Conservation (phyloP, 2,888 invertebrate species). For the Erebia aethiops region DNA sequence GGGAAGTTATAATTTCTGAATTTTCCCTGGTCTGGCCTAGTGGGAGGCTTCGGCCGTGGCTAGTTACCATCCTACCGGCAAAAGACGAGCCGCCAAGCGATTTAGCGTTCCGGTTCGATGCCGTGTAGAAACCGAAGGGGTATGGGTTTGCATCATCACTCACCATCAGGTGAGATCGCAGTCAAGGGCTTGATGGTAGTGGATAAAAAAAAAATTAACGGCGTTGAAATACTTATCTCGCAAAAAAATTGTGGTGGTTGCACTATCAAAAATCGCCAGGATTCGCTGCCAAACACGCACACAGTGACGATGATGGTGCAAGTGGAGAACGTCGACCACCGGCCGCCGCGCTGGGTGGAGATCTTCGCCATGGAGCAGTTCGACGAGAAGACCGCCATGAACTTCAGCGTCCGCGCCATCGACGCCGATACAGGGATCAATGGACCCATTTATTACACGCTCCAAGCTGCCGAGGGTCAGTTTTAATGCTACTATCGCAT, state of each 20-base stretch:
- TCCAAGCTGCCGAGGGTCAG: slow-evolving; percentile 69
- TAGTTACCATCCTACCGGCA: too few relatives aligned
- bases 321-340: slow-evolving; percentile 83
- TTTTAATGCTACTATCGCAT: neutral
- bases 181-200: too few relatives aligned
- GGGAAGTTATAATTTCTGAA: too few relatives aligned
- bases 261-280: slow-evolving; percentile 54
- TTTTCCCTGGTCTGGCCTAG: too few relatives aligned
- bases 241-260: neutral
- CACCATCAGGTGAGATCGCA: too few relatives aligned
- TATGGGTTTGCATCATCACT: too few relatives aligned
- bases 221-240: too few relatives aligned
- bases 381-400: slow-evolving; percentile 74
- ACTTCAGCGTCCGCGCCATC: slow-evolving; percentile 78
- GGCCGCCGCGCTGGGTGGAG: slow-evolving; percentile 83
- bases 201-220: too few relatives aligned
- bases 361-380: slow-evolving; percentile 82
- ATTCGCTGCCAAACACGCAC: slow-evolving; percentile 67
- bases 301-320: slow-evolving; percentile 77
- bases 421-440: slow-evolving; percentile 85
- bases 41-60: too few relatives aligned
- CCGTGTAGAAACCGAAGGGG: too few relatives aligned
- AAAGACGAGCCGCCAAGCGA: too few relatives aligned
- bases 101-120: too few relatives aligned
- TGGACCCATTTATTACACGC: slow-evolving; percentile 76